Percentiles rank a stretch among this genome's conserved stretches.
Conservation (phyloP, 2,888 invertebrate genomes). For the Coenonympha glycerion region DNA sequence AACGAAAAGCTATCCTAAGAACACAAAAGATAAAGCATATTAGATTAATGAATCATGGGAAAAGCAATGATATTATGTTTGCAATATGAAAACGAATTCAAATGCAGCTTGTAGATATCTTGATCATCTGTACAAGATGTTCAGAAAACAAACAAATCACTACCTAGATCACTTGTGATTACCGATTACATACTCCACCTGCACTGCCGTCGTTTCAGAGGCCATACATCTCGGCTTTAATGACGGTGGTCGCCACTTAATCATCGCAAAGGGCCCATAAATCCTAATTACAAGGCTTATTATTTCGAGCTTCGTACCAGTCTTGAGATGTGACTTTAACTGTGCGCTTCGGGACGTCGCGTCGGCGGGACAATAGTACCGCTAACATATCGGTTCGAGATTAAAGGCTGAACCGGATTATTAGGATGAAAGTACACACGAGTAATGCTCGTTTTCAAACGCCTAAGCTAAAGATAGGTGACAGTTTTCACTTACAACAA, state of each 20-base stretch:
- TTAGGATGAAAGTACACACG: background rate
- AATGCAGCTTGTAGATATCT: too few relatives aligned
- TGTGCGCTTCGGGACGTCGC: constrained; percentile 38
- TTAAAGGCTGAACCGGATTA: constrained; percentile 14
- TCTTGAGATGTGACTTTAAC: constrained; percentile 43
- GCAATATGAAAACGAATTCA: too few relatives aligned
- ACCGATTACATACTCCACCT: constrained; percentile 46
- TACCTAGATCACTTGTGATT: constrained; percentile 34
- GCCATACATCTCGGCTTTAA: constrained; percentile 50
- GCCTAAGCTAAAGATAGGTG: too few relatives aligned
- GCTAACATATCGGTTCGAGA: constrained; percentile 42
- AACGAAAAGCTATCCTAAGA: too few relatives aligned
- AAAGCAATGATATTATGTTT: too few relatives aligned
- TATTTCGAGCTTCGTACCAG: constrained; percentile 51
- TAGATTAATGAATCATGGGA: too few relatives aligned
- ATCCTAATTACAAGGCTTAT: constrained; percentile 70
- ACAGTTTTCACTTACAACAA: too few relatives aligned
- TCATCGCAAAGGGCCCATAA: constrained; percentile 64
- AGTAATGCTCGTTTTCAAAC: too few relatives aligned
- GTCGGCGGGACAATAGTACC: constrained; percentile 54
- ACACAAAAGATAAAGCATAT: too few relatives aligned
- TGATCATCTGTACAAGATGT: background rate
- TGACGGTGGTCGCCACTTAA: constrained; percentile 52
- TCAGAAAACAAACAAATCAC: constrained; percentile 14
- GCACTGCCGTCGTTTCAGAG: constrained; percentile 40